Conservation (phyloP, 1,140 invertebrate genomes). For the Meteorus sp. region DNA sequence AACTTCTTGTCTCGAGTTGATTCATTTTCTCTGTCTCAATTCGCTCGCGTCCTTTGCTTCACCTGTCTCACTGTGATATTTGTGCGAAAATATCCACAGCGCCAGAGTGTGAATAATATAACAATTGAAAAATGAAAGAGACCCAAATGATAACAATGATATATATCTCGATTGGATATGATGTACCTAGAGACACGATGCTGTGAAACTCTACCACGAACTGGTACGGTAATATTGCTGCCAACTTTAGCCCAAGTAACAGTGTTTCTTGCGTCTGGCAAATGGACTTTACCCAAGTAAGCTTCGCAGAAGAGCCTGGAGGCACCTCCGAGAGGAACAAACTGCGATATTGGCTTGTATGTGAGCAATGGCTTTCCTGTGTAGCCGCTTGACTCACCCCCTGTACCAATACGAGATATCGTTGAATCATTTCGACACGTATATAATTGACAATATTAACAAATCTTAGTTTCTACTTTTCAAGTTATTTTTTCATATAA, state of each 20-base stretch:
- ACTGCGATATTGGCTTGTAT: slow-evolving; percentile 54
- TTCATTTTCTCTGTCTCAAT: not conserved
- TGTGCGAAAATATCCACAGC: not conserved
- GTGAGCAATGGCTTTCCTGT: slow-evolving; percentile 58
- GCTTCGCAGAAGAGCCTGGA: slow-evolving; percentile 75
- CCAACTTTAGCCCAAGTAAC: slow-evolving; percentile 66
- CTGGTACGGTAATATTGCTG: slow-evolving; percentile 59
- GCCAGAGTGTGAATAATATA: slow-evolving; percentile 9
- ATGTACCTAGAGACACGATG: slow-evolving; percentile 59
- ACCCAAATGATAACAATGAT: too few species aligned
- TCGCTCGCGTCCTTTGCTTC: not conserved
- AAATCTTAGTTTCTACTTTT: too few species aligned
- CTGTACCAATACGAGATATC: slow-evolving; percentile 38
- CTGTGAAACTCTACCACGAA: slow-evolving; percentile 54
- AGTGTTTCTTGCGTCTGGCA: slow-evolving; percentile 71
- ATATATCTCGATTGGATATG: not conserved
- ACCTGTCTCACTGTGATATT: not conserved
- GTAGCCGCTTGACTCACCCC: slow-evolving; percentile 51
- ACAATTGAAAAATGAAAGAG: not conserved
- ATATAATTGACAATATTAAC: too few species aligned
- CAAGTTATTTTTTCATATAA: too few species aligned
- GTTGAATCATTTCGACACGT: slow-evolving; percentile 14
- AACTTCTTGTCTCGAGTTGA: slow-evolving; percentile 27
- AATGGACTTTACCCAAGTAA: slow-evolving; percentile 72
- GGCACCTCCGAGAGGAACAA: slow-evolving; percentile 60